phyloP scores from a whole-genome alignment of 2,888 invertebrate species.

The Clanis bilineata region DNA sequence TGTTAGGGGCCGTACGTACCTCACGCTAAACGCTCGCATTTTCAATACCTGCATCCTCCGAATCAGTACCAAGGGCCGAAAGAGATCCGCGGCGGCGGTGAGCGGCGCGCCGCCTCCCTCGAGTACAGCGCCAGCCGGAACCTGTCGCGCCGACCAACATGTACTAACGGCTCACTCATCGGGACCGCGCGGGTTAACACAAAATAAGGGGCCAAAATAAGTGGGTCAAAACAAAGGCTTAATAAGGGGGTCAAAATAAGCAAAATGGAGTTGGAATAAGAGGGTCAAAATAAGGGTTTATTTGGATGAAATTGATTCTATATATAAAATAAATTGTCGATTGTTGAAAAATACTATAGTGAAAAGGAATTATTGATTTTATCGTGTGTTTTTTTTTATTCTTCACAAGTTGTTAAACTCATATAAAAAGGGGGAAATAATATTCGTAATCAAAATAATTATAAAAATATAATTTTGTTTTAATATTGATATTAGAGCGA shows the following conservation, averaged over 20 bases:
- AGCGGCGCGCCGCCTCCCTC: constrained; percentile 56
- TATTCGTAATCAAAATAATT: no score
- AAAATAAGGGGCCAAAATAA: neutral
- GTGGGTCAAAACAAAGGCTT: neutral
- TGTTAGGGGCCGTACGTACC: constrained; percentile 35
- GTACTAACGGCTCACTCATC: neutral
- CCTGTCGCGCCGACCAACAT: constrained; percentile 49
- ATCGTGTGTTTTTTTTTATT: no score
- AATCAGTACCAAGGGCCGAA: constrained; percentile 79
- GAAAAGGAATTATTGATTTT: no score
- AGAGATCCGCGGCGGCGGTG: constrained; percentile 76
- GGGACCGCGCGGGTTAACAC: neutral
- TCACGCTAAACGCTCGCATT: no score
- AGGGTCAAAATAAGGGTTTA: neutral
- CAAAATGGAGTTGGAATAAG: neutral
- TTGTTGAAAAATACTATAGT: neutral
- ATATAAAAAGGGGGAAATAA: no score
- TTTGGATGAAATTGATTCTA: neutral
- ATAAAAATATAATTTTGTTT: no score
- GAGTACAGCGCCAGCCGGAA: constrained; percentile 70
- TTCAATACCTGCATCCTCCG: constrained; percentile 34
- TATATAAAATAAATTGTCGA: neutral
- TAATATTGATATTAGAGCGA: no score
- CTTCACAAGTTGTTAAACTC: no score
- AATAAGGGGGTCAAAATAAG: neutral